Evolutionary conservation across 2,888 invertebrate species (phyloP).

Genomic region (Platypus cylindrus): DNA sequence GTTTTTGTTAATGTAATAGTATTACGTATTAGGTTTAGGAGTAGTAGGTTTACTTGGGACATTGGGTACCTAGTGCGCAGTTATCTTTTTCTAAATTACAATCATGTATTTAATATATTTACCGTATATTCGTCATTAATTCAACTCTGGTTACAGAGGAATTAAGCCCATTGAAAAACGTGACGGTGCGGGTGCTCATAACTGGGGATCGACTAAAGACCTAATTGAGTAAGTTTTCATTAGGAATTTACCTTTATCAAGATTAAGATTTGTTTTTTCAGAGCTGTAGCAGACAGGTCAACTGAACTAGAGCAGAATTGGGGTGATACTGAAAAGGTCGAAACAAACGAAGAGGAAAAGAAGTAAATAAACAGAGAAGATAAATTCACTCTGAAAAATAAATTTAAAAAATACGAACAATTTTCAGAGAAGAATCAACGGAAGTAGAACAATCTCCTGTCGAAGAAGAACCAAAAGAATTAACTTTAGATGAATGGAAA

Average conservation of each 20-base stretch:
- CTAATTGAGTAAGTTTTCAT: constrained; percentile 57
- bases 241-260: not conserved
- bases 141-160: constrained; percentile 51
- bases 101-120: no score
- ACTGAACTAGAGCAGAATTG: constrained; percentile 29
- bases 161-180: constrained; percentile 89
- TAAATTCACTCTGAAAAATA: no score
- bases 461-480: constrained; percentile 71
- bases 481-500: constrained; percentile 92
- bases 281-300: constrained; percentile 25
- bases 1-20: no score
- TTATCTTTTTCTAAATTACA: no score
- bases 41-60: not conserved
- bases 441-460: constrained; percentile 32
- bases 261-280: constrained; percentile 14
- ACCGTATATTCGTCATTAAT: no score
- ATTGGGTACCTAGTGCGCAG: no score
- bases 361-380: constrained; percentile 17
- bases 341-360: constrained; percentile 22
- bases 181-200: constrained; percentile 88
- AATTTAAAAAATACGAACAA: no score
- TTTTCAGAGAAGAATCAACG: constrained; percentile 29
- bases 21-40: no score
- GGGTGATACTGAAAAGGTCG: constrained; percentile 41
- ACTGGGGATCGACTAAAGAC: constrained; percentile 91